Base-by-base conservation (phyloP, 30 jellyfish, hydroid and myxozoan species). In the Rhopilema esculentum region DNA sequence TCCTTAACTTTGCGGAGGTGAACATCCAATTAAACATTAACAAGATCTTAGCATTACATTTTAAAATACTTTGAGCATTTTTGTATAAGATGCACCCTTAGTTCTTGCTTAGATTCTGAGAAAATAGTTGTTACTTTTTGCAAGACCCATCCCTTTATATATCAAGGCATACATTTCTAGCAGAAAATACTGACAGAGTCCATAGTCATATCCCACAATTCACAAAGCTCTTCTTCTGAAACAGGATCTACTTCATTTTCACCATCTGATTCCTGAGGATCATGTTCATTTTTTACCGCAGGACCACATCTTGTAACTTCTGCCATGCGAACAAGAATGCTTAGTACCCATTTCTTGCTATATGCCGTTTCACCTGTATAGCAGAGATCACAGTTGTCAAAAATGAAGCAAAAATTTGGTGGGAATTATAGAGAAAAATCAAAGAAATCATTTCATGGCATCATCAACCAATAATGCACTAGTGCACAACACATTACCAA, bases 191-290 rank as follows among this genome's bases (percentile, higher is more conserved):
- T 32, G 66, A 89, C 97, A 20, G 89, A 25, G 79, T 89, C 90
- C 90, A 82, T 89, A n/a, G 97, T 89, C 97, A 89, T 89, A 80
- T 89, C 97, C 97, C 97, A 89, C 0, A 89, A 76, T 67, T 89
- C 97, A 73, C 97, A 89, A 0, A 89, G 83, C 71, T 89, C 90
- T 49, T 81, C 68, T 24, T 89, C 97, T 72, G 81, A 49, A 2
- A 24, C 80, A n/a, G 73, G 63, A 50, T 74, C 84, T 33, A 80
- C 57, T 27, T 61, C 88, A n/a, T 69, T 57, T 15, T 29, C 85
- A 16, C 16, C 27, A 20, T 27, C 30, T 0, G 69, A 61, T 64
- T 49, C 88, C 2, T 75, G 79, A n/a, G 9, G 0, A n/a, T 30
- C 51, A 17, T 17, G 74, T 16, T 19, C 72, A 20, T 40, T 66